A percentile compares a stretch with the other conserved stretches of the same genome.
These are phyloP conservation scores for Drosophila nigricruria DNA, from an alignment of 2,888 invertebrate genomes.

Conservation along the genomic window DNA sequence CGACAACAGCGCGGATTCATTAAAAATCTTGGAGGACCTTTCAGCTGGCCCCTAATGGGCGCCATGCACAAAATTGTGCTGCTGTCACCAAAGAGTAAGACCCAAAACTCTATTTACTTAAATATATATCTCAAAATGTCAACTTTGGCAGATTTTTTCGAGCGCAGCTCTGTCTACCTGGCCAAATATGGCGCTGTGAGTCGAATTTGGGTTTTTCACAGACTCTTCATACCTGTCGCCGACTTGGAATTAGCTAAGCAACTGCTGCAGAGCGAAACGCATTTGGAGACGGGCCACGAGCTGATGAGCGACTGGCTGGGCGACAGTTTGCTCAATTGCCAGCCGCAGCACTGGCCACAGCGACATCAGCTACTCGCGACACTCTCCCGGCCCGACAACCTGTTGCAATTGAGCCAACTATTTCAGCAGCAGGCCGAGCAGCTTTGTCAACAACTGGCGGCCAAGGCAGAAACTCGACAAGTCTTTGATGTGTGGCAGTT, in stretches of 20 bases:
- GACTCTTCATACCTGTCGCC: constrained; percentile 64
- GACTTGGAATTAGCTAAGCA: constrained; percentile 60
- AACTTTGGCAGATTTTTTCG: constrained; percentile 57
- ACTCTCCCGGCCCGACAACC: constrained; percentile 38
- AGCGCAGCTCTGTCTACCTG: constrained; percentile 53
- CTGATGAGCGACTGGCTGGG: constrained; percentile 60
- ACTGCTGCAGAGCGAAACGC: constrained; percentile 47
- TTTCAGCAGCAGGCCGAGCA: constrained; percentile 34
- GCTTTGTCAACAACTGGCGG: constrained; percentile 23
- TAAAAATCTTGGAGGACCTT: constrained; percentile 64
- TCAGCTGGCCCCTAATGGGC: constrained; percentile 61
- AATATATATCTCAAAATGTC: too few relatives aligned
- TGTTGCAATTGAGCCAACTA: constrained; percentile 29
- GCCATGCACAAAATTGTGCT: constrained; percentile 61
- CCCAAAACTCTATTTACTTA: background rate
- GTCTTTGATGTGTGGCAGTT: constrained; percentile 53
- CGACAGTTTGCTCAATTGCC: constrained; percentile 46
- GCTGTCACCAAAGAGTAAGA: constrained; percentile 61
- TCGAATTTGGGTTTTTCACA: constrained; percentile 67
- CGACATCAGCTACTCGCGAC: constrained; percentile 44
- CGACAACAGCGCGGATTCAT: constrained; percentile 59
- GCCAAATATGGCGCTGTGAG: constrained; percentile 55
- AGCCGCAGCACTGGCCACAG: constrained; percentile 44
- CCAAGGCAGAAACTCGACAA: constrained; percentile 16
- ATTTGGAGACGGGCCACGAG: constrained; percentile 57